These are phyloP conservation scores for Cheilosia variabilis DNA, from an alignment of 2,888 invertebrate genomes.

Conservation along the genomic window DNA sequence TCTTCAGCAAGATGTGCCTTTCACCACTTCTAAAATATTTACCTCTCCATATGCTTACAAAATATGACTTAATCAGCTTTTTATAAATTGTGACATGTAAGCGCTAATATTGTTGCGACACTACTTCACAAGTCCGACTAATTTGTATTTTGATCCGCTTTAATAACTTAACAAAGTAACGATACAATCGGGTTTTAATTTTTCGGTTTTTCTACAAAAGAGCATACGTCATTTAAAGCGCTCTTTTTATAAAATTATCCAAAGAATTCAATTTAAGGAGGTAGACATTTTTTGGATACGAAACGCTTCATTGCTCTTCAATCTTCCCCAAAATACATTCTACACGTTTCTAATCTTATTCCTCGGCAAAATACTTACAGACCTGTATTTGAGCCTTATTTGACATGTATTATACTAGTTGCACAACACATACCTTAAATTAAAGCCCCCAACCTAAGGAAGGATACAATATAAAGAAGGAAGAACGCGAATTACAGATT, in stretches of 20 bases:
- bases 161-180: conserved; percentile 14
- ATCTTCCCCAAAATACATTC: background rate
- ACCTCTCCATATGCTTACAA: no score
- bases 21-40: no score
- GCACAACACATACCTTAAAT: conserved; percentile 26
- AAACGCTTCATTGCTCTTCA: background rate
- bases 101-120: no score
- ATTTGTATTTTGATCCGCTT: conserved; percentile 2
- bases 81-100: no score
- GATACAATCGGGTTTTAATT: background rate
- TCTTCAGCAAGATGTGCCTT: no score
- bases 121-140: background rate
- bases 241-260: no score
- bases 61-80: no score
- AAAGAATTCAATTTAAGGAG: no score
- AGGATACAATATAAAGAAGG: background rate
- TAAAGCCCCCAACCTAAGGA: conserved; percentile 7
- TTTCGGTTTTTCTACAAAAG: no score
- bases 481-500: conserved; percentile 26
- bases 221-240: no score
- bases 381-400: conserved; percentile 2
- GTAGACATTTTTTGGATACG: no score
- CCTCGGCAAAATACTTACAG: background rate
- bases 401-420: conserved; percentile 20
- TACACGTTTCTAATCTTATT: background rate